Percentiles rank a stretch among this genome's conserved stretches.
phyloP scores from a whole-genome alignment of 2,888 invertebrate genomes.

The Sturmia bella region DNA sequence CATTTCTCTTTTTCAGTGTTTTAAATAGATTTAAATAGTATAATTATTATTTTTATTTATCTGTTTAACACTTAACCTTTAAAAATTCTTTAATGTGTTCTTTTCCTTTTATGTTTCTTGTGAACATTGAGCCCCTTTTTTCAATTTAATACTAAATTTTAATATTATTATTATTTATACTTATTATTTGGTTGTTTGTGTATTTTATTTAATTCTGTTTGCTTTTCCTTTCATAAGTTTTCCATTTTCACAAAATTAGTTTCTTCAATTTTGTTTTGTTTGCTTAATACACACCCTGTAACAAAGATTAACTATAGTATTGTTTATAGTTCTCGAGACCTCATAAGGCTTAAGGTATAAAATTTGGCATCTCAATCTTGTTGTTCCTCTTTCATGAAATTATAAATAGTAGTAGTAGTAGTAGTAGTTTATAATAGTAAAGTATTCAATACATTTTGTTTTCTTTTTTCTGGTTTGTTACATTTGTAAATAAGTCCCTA shows the following conservation, averaged over 20 bases:
- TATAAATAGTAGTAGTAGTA: slow-evolving; percentile 55
- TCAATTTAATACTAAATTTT: slow-evolving; percentile 34
- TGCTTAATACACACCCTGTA: slow-evolving; percentile 62
- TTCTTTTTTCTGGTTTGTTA: slow-evolving; percentile 29
- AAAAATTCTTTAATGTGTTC: slow-evolving; percentile 61
- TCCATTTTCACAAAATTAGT: slow-evolving; percentile 25
- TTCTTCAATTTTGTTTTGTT: slow-evolving; percentile 19
- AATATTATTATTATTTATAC: slow-evolving; percentile 18
- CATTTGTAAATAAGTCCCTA: slow-evolving; percentile 46
- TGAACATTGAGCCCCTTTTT: slow-evolving; percentile 59
- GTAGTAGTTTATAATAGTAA: slow-evolving; percentile 52
- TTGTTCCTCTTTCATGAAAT: slow-evolving; percentile 52
- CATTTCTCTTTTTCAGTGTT: slow-evolving; percentile 29
- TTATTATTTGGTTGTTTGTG: slow-evolving; percentile 33
- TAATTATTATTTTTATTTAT: slow-evolving; percentile 45
- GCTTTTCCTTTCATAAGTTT: slow-evolving; percentile 23
- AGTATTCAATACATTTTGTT: slow-evolving; percentile 50
- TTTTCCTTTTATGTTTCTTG: slow-evolving; percentile 61
- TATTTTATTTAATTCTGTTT: slow-evolving; percentile 1
- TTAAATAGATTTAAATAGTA: slow-evolving; percentile 42
- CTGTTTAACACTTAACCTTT: slow-evolving; percentile 67
- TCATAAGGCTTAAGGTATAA: slow-evolving; percentile 52
- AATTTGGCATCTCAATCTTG: slow-evolving; percentile 68
- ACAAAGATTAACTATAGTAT: slow-evolving; percentile 57
- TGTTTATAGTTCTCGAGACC: slow-evolving; percentile 58